Conservation (phyloP, 2,113 vertebrate genomes). For the Melanostigma gelatinosum region DNA sequence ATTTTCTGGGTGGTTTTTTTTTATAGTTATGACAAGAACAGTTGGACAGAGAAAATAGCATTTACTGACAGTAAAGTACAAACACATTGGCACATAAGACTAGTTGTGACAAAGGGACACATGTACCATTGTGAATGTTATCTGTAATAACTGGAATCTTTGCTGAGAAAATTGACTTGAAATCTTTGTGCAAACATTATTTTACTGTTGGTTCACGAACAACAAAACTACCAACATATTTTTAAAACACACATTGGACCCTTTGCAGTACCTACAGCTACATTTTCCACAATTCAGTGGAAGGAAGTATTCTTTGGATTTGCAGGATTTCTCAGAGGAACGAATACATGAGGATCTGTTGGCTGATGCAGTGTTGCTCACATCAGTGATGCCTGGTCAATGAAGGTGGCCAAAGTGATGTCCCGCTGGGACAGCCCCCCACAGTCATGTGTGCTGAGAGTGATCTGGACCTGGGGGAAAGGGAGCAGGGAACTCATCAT, state of each 20-base stretch:
- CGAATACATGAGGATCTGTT: not conserved
- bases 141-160: not conserved
- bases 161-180: not conserved
- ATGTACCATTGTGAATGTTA: not conserved
- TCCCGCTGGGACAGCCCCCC: conserved; percentile 92
- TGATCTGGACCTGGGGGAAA: conserved; percentile 91
- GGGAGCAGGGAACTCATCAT: not conserved
- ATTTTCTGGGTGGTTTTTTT: conserved; percentile 16
- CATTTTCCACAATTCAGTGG: not conserved
- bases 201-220: not conserved
- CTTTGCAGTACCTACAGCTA: conserved; percentile 1
- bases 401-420: conserved; percentile 93
- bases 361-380: conserved; percentile 32
- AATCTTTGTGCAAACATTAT: conserved; percentile 19
- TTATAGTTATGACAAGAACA: not conserved
- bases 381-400: conserved; percentile 88
- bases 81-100: conserved; percentile 32
- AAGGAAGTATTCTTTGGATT: conserved; percentile 23
- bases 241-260: not conserved
- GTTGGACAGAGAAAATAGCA: conserved; percentile 2
- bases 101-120: conserved; percentile 2
- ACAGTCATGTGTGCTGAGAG: conserved; percentile 93
- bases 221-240: not conserved
- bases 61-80: conserved; percentile 31
- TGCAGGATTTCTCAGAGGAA: conserved; percentile 16